Evolutionary conservation across 2,113 vertebrate genomes (phyloP).

Genomic region (Pterocles orientalis): DNA sequence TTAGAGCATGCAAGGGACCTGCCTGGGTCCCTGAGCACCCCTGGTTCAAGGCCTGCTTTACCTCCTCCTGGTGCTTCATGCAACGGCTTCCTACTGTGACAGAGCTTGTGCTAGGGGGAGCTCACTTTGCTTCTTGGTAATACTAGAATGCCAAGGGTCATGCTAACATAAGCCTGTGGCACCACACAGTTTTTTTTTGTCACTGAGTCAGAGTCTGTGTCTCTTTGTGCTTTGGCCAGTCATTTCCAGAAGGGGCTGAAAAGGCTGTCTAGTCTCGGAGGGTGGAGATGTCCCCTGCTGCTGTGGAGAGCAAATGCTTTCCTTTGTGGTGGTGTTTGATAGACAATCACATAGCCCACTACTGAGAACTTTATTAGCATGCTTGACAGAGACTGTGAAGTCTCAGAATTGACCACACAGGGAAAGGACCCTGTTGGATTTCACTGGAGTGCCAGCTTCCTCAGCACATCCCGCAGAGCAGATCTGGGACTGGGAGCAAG

Average conservation of each 20-base stretch:
- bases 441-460: background rate
- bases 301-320: background rate
- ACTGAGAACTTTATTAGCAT: background rate
- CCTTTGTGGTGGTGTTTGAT: background rate
- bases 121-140: background rate
- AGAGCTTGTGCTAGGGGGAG: background rate
- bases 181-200: background rate
- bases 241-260: background rate
- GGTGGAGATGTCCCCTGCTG: background rate
- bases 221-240: background rate
- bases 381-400: background rate
- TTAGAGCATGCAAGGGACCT: background rate
- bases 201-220: background rate
- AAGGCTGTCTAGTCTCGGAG: background rate
- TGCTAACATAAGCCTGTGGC: background rate
- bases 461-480: background rate
- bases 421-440: background rate
- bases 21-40: background rate
- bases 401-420: background rate
- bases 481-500: background rate
- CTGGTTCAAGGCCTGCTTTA: background rate
- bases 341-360: background rate
- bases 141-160: background rate
- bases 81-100: background rate
- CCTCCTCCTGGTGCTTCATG: rapidly evolving